phyloP scores from a whole-genome alignment of 1,140 invertebrate genomes.

The Zaprionus lachaisei region DNA sequence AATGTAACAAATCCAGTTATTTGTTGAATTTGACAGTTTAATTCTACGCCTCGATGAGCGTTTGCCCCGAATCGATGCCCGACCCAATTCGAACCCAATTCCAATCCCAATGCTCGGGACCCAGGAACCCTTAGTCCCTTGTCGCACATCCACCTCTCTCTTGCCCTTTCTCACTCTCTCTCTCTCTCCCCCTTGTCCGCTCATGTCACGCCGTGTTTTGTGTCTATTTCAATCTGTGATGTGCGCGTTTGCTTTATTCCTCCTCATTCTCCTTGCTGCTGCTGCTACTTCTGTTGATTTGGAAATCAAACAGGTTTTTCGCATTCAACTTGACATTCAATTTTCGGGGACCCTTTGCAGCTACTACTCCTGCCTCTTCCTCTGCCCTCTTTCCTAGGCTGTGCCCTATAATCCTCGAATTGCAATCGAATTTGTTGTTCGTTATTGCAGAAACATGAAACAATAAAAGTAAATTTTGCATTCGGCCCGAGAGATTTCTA shows the following conservation, averaged over 20 bases:
- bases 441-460: slow-evolving; percentile 39
- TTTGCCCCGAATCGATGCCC: slow-evolving; percentile 43
- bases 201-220: slow-evolving; percentile 42
- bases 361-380: background rate
- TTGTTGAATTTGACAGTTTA: slow-evolving; percentile 84
- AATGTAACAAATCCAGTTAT: slow-evolving; percentile 74
- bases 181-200: background rate
- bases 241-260: slow-evolving; percentile 50
- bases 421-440: slow-evolving; percentile 30
- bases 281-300: slow-evolving; percentile 55
- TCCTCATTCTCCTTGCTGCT: background rate
- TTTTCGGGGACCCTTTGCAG: slow-evolving; percentile 32
- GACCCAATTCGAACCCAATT: slow-evolving; percentile 28
- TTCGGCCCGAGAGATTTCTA: slow-evolving; percentile 50
- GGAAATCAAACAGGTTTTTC: slow-evolving; percentile 69
- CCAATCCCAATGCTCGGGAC: background rate
- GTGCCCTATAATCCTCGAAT: background rate
- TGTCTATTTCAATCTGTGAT: slow-evolving; percentile 67
- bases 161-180: too few relatives aligned
- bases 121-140: too few relatives aligned
- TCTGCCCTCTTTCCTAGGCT: background rate
- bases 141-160: background rate
- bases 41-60: slow-evolving; percentile 81
- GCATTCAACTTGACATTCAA: slow-evolving; percentile 65
- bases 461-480: slow-evolving; percentile 62